Evolutionary conservation across 2,797 vertebrate species (phyloP), one percentile per base, ranked within the genome.

Genomic region (Hydrocynus forskahlii): DNA sequence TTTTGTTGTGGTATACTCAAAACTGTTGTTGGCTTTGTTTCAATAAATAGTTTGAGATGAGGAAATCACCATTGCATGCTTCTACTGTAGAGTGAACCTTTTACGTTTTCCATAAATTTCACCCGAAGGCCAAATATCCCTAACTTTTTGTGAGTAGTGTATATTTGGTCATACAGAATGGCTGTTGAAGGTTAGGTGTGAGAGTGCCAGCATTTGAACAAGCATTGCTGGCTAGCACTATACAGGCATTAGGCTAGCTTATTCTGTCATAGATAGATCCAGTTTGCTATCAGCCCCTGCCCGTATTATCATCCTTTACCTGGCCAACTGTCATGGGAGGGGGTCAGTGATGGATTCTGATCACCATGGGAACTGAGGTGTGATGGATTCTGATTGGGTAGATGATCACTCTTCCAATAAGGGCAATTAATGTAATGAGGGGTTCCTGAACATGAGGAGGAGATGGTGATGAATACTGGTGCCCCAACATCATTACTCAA

Each of bases 401-500:
- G 93, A 97, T 97, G 96, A 97, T 97, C 93, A 94, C 93, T 97
- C 95, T 96, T 96, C 95, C 96, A 96, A 96, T 96, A 95, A 96
- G 94, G 94, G 92, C 96, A 96, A 97, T 97, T 97, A 95, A 97
- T 97, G 95, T 94, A 96, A 96, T 92, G 91, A 97, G 95, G 94
- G 92, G 89, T 92, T 92, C 89, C 92, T 94, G 93, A 93, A 89
- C 87, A 92, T 88, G 90, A 92, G 86, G 88, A 90, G 88, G 85
- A 87, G 88, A 2, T 81, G 89, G 89, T 95, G 94, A 96, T 92
- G 91, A 94, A 94, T 95, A 89, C 88, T 76, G 84, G 64, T 55
- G 79, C 59, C 8, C 29, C 74, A 81, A 40, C 62, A 88, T 95
- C 93, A 88, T 96, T 94, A 94, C 90, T 97, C 95, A 96, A 89